Evolutionary conservation across 2,888 invertebrate genomes (phyloP).

Genomic region (Keiferia lycopersicella): DNA sequence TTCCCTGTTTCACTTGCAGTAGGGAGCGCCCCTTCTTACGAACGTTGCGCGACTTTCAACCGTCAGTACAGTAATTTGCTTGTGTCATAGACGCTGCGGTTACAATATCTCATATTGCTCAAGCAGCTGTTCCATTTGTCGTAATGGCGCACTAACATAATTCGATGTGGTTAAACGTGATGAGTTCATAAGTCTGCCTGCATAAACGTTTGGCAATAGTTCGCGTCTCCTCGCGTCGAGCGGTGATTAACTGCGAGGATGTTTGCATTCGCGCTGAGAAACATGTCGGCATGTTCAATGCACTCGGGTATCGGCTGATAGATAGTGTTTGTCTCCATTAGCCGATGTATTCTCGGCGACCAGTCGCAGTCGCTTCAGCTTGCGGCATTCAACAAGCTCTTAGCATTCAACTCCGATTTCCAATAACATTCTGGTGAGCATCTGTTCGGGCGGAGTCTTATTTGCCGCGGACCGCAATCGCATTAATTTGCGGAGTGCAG

Average conservation of each 20-base stretch:
- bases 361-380: neutral
- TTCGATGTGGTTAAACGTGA: slow-evolving; percentile 67
- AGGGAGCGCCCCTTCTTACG: slow-evolving; percentile 51
- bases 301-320: slow-evolving; percentile 3
- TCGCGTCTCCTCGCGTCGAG: slow-evolving; percentile 50
- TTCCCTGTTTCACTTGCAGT: slow-evolving; percentile 52
- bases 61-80: slow-evolving; percentile 59
- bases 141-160: slow-evolving; percentile 47
- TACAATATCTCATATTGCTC: slow-evolving; percentile 53
- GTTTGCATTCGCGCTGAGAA: slow-evolving; percentile 48
- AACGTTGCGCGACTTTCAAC: slow-evolving; percentile 40
- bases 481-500: slow-evolving; percentile 77
- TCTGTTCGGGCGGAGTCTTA: slow-evolving; percentile 39
- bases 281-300: slow-evolving; percentile 48
- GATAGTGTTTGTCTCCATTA: slow-evolving; percentile 2
- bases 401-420: slow-evolving; percentile 21
- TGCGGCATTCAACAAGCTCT: slow-evolving; percentile 19
- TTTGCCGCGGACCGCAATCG: slow-evolving; percentile 67
- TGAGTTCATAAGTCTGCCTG: slow-evolving; percentile 63
- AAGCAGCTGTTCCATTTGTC: slow-evolving; percentile 55
- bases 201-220: slow-evolving; percentile 64
- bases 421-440: slow-evolving; percentile 19
- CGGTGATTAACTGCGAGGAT: slow-evolving; percentile 61
- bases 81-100: slow-evolving; percentile 62
- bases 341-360: neutral